phyloP scores from a whole-genome alignment of 2,113 vertebrate species.

The Thomomys bottae region DNA sequence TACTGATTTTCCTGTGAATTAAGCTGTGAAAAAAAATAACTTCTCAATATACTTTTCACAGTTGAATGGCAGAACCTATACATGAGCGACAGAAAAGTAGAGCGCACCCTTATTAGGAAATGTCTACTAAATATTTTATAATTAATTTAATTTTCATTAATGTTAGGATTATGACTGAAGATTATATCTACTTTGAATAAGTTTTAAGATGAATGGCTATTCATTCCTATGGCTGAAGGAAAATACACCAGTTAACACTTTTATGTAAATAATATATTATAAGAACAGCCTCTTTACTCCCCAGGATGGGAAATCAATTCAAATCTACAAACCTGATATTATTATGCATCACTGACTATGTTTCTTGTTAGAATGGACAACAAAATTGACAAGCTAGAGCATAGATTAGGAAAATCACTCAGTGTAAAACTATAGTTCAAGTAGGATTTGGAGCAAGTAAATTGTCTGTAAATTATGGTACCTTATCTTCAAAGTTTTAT shows the following conservation, averaged over 20 bases:
- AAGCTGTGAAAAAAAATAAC: neutral
- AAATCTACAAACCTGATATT: slow-evolving; percentile 48
- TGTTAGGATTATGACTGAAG: neutral
- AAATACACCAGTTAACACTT: neutral
- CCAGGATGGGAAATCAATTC: neutral
- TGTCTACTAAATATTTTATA: neutral
- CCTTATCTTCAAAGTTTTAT: slow-evolving; percentile 69
- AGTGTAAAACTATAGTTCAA: slow-evolving; percentile 68
- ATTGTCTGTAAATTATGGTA: slow-evolving; percentile 72
- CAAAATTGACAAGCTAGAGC: slow-evolving; percentile 65
- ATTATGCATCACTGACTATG: slow-evolving; percentile 55
- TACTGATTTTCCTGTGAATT: neutral
- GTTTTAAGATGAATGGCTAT: slow-evolving; percentile 18
- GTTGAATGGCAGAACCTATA: neutral
- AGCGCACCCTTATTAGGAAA: fast-evolving
- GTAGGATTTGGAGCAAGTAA: slow-evolving; percentile 52
- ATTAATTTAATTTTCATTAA: neutral
- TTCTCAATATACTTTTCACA: neutral
- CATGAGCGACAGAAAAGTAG: fast-evolving
- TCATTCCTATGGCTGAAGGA: neutral
- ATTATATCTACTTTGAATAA: neutral
- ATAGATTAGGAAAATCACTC: slow-evolving; percentile 68
- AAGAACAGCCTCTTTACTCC: neutral
- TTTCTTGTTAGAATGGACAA: slow-evolving; percentile 69
- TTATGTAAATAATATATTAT: slow-evolving; percentile 17